These are phyloP conservation scores for Alviniconcha strummeri DNA, from an alignment of 2,888 invertebrate genomes.

Conservation along the genomic window DNA sequence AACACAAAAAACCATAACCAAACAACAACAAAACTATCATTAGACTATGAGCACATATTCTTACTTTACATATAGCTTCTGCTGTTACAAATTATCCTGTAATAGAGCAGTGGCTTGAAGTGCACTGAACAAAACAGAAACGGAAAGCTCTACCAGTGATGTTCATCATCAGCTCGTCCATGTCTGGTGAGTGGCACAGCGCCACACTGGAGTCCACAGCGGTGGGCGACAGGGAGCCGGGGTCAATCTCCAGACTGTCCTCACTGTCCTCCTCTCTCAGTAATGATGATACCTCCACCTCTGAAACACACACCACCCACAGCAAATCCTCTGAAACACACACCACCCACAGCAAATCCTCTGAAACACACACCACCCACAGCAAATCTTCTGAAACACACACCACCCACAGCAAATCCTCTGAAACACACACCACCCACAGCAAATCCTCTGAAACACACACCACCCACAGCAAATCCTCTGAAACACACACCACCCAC, in stretches of 20 bases:
- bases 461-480: neutral
- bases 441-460: neutral
- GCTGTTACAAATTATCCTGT: no score
- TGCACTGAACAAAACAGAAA: neutral
- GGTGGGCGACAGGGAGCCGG: slow-evolving; percentile 61
- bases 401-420: neutral
- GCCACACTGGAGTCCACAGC: slow-evolving; percentile 24
- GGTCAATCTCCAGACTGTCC: slow-evolving; percentile 69
- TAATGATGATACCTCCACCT: slow-evolving; percentile 33
- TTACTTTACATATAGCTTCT: no score
- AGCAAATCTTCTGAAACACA: neutral
- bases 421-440: neutral
- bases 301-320: neutral
- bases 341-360: neutral
- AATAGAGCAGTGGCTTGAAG: no score
- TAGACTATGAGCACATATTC: no score
- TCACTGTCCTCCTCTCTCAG: slow-evolving; percentile 49
- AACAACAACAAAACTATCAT: no score
- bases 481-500: neutral
- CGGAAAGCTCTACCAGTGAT: slow-evolving; percentile 39
- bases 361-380: neutral
- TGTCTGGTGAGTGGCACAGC: slow-evolving; percentile 51
- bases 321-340: neutral
- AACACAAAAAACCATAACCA: no score
- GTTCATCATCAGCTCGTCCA: slow-evolving; percentile 57